Conservation (phyloP, 1,140 invertebrate genomes). For the Drosophila virilis region DNA sequence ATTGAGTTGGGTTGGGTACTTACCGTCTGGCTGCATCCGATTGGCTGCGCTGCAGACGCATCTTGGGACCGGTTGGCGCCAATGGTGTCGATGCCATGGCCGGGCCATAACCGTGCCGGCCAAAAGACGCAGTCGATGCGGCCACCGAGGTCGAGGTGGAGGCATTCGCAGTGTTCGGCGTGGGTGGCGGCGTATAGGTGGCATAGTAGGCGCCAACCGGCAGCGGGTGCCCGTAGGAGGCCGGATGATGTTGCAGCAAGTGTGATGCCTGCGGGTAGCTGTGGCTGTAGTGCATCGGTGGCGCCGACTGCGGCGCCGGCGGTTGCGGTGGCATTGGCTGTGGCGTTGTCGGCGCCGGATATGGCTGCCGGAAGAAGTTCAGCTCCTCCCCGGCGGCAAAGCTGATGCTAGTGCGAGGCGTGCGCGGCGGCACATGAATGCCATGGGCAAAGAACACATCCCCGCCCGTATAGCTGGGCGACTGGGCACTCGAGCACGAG, state of each 20-base stretch:
- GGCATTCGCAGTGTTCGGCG: slow-evolving; percentile 70
- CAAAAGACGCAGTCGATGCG: slow-evolving; percentile 40
- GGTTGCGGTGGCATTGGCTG: slow-evolving; percentile 67
- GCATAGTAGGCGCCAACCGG: slow-evolving; percentile 60
- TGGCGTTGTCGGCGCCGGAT: slow-evolving; percentile 69
- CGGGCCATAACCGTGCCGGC: slow-evolving; percentile 54
- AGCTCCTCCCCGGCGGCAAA: slow-evolving; percentile 74
- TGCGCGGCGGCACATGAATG: slow-evolving; percentile 58
- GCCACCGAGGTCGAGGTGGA: slow-evolving; percentile 53
- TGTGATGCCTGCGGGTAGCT: slow-evolving; percentile 70
- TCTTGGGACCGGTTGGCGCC: slow-evolving; percentile 65
- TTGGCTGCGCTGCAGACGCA: slow-evolving; percentile 78
- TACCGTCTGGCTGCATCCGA: slow-evolving; percentile 82
- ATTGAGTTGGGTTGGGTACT: slow-evolving; percentile 25
- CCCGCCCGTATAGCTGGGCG: slow-evolving; percentile 59
- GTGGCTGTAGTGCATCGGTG: slow-evolving; percentile 75
- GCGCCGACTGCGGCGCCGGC: slow-evolving; percentile 74
- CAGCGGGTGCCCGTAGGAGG: slow-evolving; percentile 38
- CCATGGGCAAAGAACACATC: slow-evolving; percentile 78
- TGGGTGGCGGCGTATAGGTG: slow-evolving; percentile 80
- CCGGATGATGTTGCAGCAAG: slow-evolving; percentile 61
- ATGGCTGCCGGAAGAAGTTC: slow-evolving; percentile 74
- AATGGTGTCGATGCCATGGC: slow-evolving; percentile 57
- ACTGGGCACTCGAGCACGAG: slow-evolving; percentile 60
- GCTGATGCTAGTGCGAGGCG: slow-evolving; percentile 74